Conservation (phyloP, 2,888 invertebrate species). For the Syrphus vitripennis region DNA sequence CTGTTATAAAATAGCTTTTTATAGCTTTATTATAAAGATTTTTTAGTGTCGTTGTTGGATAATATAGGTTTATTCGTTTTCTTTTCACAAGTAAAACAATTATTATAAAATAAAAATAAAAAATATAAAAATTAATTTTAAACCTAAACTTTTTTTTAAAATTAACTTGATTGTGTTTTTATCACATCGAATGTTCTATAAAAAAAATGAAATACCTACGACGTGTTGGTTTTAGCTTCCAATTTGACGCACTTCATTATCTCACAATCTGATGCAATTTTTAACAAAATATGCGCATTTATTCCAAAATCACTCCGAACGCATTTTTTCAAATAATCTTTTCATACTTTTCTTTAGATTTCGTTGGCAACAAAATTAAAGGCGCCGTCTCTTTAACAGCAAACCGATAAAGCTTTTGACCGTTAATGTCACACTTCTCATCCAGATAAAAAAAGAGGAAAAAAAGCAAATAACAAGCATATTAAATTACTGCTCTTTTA, state of each 20-base stretch:
- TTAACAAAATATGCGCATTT: background rate
- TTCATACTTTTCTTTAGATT: background rate
- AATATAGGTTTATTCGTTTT: no score
- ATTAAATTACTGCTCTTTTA: slow-evolving; percentile 16
- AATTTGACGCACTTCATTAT: background rate
- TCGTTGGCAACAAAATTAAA: slow-evolving; percentile 37
- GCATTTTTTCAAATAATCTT: background rate
- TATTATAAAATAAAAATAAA: no score
- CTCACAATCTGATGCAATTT: slow-evolving; percentile 1
- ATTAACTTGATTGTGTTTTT: background rate
- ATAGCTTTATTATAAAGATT: no score
- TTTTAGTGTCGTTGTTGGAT: no score
- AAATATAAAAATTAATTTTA: no score
- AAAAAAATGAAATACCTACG: background rate
- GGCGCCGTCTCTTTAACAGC: slow-evolving; percentile 55
- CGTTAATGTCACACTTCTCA: slow-evolving; percentile 44
- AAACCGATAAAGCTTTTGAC: slow-evolving; percentile 60
- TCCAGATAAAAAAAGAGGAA: slow-evolving; percentile 6
- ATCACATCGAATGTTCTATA: background rate
- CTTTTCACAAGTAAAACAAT: no score
- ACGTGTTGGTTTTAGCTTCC: background rate
- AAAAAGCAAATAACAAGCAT: slow-evolving; percentile 2
- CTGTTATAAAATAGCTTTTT: no score
- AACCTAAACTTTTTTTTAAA: no score
- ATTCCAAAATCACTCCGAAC: background rate